Evolutionary conservation across 2,113 vertebrate species (phyloP), one percentile per base, ranked within the genome.

Genomic region (Gadus macrocephalus): DNA sequence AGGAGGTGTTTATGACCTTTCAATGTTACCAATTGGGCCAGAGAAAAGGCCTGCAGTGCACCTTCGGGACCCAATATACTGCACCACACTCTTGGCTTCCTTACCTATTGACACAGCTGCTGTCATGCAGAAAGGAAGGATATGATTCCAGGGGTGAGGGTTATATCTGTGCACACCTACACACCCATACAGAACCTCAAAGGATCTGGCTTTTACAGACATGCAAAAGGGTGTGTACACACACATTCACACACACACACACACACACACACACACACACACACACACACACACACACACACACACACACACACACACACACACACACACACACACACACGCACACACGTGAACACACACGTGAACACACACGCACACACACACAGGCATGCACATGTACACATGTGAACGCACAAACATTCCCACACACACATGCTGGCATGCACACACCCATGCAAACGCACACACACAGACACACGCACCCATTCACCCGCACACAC

Each of bases 61-160:
- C 77, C 71, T 70, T 17, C 75, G 70, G 83, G 78, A 81, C 78
- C 70, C 78, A 20, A 78, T 69, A 65, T 66, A 70, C 72, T 14
- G n/a, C 69, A 78, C 81, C 80, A 78, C 75, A 67, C 75, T 76
- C 84, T 81, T 84, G 87, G 81, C 86, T 81, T 31, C 15, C 2
- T 74, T 0, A 67, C 68, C 74, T 89, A 78, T 89, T 89, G 88
- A 90, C 85, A 87, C 89, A 89, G 90, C 85, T 89, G 89, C 83
- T 81, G 66, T 87, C 76, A 80, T 20, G 72, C 80, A 79, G 81
- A 73, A 85, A 72, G 79, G 73, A 85, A 71, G 77, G 67, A 86
- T 74, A 71, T 62, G 68, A 66, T 69, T 74, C 35, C 35, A 19
- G 28, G 58, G 38, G 20, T 53, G n/a, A 53, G n/a, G 35, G 58